Base-by-base conservation (phyloP, 2,797 vertebrate species). In the Sebastiscus albofasciatus region DNA sequence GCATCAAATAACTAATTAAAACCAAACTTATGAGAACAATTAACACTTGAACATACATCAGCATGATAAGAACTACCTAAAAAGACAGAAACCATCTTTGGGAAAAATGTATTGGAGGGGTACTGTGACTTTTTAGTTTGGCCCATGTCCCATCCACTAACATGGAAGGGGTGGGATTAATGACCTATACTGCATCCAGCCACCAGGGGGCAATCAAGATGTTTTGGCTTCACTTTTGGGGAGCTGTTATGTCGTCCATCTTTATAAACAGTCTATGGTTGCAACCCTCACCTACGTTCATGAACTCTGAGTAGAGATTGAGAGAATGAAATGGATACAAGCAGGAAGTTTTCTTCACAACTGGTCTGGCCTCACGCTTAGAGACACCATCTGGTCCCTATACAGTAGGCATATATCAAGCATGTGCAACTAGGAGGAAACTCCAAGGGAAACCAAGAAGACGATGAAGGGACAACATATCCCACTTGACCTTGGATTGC, bases 381-480 rank as follows among this genome's bases (percentile, higher is more conserved):
- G 42, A 60, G 56, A 42, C 34, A 29, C 6, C n/a, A 67, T 62
- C 67, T 67, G 55, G 46, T 74, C 26, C 55, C 42, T 46, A 18
- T 46, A 8, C 16, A 46, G 42, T 46, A 18, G 42, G 42, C 42
- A 46, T 46, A 46, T 6, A 61, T 24, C n/a, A 20, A 42, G 18
- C 39, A 26, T 52, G 20, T 27, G 31, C 22, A 11, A 36, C 13
- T 12, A 1, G 22, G 31, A 39, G 14, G n/a, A 61, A 33, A 69
- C 20, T 20, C 5, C 0, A 22, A 10, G 7, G 2, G 13, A 31
- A 67, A 31, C 59, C 11, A 62, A 29, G 24, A 24, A 26, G 36
- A 36, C 16, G 2, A 49, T n/a, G 10, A 7, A 49, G 4, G 14
- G 54, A 49, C 16, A n/a, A 27, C 55, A 71, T 42, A 34, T 65